Evolutionary conservation across 2,888 invertebrate genomes (phyloP), one percentile per base, ranked within the genome.

Genomic region (Ashinkailepas kermadecensis): DNA sequence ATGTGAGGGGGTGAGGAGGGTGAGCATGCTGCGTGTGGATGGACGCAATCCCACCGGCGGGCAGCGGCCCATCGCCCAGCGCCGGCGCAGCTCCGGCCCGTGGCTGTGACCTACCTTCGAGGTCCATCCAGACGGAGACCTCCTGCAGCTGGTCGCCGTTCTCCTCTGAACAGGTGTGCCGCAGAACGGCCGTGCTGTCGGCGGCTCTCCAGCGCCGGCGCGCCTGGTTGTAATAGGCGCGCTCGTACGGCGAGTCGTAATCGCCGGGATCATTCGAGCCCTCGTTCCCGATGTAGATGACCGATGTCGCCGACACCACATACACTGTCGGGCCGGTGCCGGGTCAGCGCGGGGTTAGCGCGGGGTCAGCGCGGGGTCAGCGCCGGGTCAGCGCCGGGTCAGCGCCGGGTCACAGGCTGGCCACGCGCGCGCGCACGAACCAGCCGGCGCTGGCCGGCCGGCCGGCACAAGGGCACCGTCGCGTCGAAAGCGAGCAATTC

Each of bases 241-340:
- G 54, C 74, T 56, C 74, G 21, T 74, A 74, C 18, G 74, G 56
- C 18, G 54, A 18, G 54, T 74, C 74, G 74, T 74, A 74, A 74
- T 74, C 74, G 21, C 74, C 21, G 2, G 74, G 74, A 56, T 74
- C 74, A 21, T 74, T 56, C 56, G 74, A 74, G 56, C 74, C 21
- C 74, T 74, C 74, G 39, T 74, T 74, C 18, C 74, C 74, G 56
- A 74, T 74, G 74, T 74, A 74, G 74, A 74, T 74, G 74, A 74
- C 74, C 56, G 74, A 74, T 9, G 74, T 74, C 18, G 54, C 74
- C 74, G 74, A 74, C 54, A 56, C 54, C 54, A 74, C 74, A 23
- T 74, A 74, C 74, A 74, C 74, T 74, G 74, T 21, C 74, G 74
- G 74, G 74, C 56, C 74, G 56, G 23, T 21, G 54, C 39, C 65